Conservation (phyloP, 53 echinoderm and acorn worm species). For the Patiria pectinifera region DNA sequence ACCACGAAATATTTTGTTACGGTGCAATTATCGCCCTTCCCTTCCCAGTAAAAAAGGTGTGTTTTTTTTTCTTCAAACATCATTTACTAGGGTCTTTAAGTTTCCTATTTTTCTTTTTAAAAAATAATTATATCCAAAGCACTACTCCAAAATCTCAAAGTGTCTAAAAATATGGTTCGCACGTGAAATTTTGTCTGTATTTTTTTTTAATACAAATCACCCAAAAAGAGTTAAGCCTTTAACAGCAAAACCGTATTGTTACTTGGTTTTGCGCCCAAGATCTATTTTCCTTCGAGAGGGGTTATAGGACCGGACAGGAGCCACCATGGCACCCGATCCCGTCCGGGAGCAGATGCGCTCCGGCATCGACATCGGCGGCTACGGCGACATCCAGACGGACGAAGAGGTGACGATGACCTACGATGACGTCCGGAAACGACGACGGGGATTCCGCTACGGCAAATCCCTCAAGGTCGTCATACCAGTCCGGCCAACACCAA, state of each 20-base stretch:
- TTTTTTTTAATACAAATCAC: too few relatives aligned
- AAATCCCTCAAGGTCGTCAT: slow-evolving; percentile 74
- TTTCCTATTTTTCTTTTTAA: too few relatives aligned
- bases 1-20: too few relatives aligned
- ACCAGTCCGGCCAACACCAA: slow-evolving; percentile 77
- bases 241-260: background rate
- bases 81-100: too few relatives aligned
- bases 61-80: too few relatives aligned
- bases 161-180: too few relatives aligned
- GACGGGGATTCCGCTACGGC: slow-evolving; percentile 54
- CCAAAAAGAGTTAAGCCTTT: too few relatives aligned
- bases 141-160: too few relatives aligned
- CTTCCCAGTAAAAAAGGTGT: too few relatives aligned
- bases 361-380: slow-evolving; percentile 43
- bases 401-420: slow-evolving; percentile 34
- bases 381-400: slow-evolving; percentile 44
- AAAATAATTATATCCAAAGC: too few relatives aligned
- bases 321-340: slow-evolving; percentile 53
- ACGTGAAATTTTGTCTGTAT: too few relatives aligned
- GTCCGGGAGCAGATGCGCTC: slow-evolving; percentile 28
- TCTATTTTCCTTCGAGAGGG: background rate
- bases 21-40: too few relatives aligned
- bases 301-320: background rate
- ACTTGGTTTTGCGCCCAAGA: background rate
- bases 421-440: slow-evolving; percentile 26